Conservation (phyloP, 2,888 invertebrate genomes). For the Cantharis flavilabris region DNA sequence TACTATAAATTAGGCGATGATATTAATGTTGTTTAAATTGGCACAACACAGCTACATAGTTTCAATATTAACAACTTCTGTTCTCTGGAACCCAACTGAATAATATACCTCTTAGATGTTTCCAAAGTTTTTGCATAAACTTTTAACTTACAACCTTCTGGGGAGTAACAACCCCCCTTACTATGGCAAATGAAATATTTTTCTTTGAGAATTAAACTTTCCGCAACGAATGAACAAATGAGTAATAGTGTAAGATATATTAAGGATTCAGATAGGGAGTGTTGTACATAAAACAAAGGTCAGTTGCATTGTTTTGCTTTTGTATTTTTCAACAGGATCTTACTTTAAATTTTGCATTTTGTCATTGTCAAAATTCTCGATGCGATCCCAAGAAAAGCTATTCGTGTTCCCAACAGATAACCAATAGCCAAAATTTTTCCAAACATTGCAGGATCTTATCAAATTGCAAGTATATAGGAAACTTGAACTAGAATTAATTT, state of each 20-base stretch:
- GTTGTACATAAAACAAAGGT: background rate
- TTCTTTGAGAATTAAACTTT: background rate
- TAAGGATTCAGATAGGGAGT: background rate
- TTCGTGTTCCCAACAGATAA: background rate
- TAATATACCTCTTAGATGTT: background rate
- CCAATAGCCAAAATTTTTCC: background rate
- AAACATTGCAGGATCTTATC: background rate
- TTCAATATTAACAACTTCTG: background rate
- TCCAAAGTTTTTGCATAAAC: background rate
- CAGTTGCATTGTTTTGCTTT: background rate
- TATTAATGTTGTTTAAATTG: conserved; percentile 1
- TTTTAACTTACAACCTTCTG: background rate
- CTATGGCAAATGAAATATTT: background rate
- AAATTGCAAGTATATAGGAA: background rate
- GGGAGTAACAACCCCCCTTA: background rate
- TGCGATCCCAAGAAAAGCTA: background rate
- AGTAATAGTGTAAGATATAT: background rate
- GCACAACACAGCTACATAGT: background rate
- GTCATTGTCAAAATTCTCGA: background rate
- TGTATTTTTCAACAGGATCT: background rate
- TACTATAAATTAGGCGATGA: background rate
- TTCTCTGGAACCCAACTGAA: background rate
- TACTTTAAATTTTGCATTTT: background rate
- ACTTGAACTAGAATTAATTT: background rate
- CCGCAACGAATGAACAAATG: background rate